These are phyloP conservation scores for Lordiphosa collinella DNA, from an alignment of 1,140 invertebrate genomes.

Conservation along the genomic window DNA sequence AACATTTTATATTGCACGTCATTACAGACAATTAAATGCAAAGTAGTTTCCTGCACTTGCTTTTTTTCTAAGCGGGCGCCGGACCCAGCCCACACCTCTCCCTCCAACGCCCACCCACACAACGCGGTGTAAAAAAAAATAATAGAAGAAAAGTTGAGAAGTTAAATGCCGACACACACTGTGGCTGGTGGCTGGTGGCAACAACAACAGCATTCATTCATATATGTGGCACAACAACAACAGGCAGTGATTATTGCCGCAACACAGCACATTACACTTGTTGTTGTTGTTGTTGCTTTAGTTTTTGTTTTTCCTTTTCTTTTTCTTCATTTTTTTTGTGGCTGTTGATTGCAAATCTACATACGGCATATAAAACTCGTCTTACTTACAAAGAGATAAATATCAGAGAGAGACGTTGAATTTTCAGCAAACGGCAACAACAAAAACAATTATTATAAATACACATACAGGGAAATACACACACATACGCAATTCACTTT, in stretches of 20 bases:
- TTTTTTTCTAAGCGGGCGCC: conserved; percentile 10
- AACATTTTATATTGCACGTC: conserved; percentile 79
- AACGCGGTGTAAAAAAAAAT: conserved; percentile 29
- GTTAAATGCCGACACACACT: conserved; percentile 74
- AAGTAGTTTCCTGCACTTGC: conserved; percentile 79
- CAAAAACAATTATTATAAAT: conserved; percentile 60
- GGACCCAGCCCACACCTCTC: background rate
- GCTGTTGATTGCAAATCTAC: conserved; percentile 46
- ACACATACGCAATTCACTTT: conserved; percentile 46
- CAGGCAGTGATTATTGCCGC: conserved; percentile 79
- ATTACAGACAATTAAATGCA: conserved; percentile 80
- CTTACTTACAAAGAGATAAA: conserved; percentile 50
- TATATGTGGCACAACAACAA: conserved; percentile 46
- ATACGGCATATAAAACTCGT: conserved; percentile 34
- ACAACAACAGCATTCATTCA: conserved; percentile 42
- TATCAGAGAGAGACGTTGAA: conserved; percentile 36
- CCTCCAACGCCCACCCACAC: conserved; percentile 47
- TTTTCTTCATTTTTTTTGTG: conserved; percentile 18
- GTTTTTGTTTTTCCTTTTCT: conserved; percentile 28
- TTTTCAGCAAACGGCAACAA: conserved; percentile 29
- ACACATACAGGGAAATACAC: conserved; percentile 8
- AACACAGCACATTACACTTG: conserved; percentile 56
- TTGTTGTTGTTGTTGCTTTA: conserved; percentile 25
- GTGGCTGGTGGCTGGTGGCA: conserved; percentile 64
- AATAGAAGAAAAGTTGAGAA: conserved; percentile 66